Percentiles rank a stretch among this genome's conserved stretches.
Evolutionary conservation across 2,888 invertebrate genomes (phyloP).

Genomic region (Hedya salicella): DNA sequence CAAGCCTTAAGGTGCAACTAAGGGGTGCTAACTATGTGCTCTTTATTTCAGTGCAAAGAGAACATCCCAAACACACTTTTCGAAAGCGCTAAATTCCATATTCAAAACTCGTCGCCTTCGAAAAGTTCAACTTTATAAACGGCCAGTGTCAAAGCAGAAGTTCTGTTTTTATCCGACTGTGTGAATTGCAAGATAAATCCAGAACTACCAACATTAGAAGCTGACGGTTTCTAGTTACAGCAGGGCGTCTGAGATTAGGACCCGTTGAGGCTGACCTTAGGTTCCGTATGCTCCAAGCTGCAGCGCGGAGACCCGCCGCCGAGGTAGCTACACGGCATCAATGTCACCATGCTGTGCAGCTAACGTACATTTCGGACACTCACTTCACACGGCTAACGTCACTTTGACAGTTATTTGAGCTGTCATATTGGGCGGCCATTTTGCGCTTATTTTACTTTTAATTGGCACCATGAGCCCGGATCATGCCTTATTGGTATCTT

Average conservation of each 20-base stretch:
- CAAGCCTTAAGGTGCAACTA: constrained; percentile 37
- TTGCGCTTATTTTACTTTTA: constrained; percentile 66
- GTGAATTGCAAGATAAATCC: not conserved
- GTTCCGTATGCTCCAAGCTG: constrained; percentile 80
- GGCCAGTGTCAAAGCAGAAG: constrained; percentile 18
- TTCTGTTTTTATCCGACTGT: constrained; percentile 12
- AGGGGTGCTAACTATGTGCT: constrained; percentile 37
- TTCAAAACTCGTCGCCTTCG: constrained; percentile 27
- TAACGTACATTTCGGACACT: constrained; percentile 61
- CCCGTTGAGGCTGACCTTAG: constrained; percentile 72
- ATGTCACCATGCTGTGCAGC: constrained; percentile 85
- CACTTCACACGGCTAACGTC: constrained; percentile 66
- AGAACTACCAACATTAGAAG: constrained; percentile 23
- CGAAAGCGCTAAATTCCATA: constrained; percentile 27
- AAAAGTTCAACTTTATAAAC: constrained; percentile 16
- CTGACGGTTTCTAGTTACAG: constrained; percentile 1
- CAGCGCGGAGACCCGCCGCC: constrained; percentile 84
- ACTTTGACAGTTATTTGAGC: constrained; percentile 76
- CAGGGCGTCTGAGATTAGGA: constrained; percentile 30
- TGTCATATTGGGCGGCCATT: constrained; percentile 72
- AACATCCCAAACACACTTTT: constrained; percentile 6
- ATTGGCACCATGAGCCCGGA: constrained; percentile 56
- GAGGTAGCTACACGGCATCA: constrained; percentile 88
- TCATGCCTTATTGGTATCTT: constrained; percentile 51
- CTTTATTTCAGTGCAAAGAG: constrained; percentile 20